Conservation (phyloP, 2,888 invertebrate genomes). For the Sphaerophoria taeniata region DNA sequence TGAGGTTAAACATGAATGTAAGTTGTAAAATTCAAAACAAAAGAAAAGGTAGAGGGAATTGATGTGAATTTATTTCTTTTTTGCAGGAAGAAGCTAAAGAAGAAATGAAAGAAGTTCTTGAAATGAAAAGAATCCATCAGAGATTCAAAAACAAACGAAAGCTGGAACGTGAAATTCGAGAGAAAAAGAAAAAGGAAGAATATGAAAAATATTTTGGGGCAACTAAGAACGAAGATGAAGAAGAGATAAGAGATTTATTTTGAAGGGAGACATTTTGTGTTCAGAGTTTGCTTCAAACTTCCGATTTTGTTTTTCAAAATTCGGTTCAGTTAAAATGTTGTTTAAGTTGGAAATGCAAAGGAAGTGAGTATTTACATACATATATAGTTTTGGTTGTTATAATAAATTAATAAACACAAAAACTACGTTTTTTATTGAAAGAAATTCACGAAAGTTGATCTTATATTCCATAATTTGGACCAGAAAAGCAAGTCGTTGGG, state of each 20-base stretch:
- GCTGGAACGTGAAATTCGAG: conserved; percentile 80
- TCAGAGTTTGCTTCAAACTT: no score
- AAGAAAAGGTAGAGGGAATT: background rate
- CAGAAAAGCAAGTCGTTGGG: no score
- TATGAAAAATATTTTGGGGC: conserved; percentile 80
- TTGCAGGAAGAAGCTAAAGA: conserved; percentile 95
- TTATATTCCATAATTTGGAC: no score
- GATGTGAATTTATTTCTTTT: background rate
- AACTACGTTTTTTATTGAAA: no score
- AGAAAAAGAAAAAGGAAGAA: conserved; percentile 77
- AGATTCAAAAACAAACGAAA: conserved; percentile 89
- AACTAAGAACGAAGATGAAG: conserved; percentile 61
- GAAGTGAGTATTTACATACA: no score
- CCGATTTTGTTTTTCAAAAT: no score
- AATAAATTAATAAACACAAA: no score
- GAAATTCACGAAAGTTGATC: no score
- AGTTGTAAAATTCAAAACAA: conserved; percentile 75
- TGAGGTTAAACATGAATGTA: conserved; percentile 95
- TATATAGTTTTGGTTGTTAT: no score
- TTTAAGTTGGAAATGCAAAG: no score
- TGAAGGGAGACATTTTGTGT: background rate
- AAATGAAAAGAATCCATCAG: conserved; percentile 94
- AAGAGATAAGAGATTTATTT: background rate
- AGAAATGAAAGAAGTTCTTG: conserved; percentile 96
- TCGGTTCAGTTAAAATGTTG: no score